Conservation (phyloP, 2,113 vertebrate genomes). For the Oreocharis arfaki region DNA sequence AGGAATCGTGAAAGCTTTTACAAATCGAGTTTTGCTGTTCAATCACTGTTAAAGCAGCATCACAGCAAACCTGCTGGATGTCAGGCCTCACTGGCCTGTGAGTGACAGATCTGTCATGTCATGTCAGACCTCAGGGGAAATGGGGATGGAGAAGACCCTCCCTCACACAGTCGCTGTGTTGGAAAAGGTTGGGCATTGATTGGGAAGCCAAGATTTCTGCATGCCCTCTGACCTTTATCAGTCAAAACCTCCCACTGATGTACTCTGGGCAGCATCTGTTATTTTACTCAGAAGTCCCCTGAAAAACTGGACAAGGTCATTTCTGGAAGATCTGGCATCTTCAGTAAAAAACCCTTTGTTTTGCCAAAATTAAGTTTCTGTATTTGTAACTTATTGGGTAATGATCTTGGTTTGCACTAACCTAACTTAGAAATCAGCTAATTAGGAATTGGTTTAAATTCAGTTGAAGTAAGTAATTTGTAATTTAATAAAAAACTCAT, state of each 20-base stretch:
- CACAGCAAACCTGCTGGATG: neutral
- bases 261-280: neutral
- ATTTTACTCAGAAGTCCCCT: neutral
- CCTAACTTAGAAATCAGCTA: neutral
- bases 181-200: neutral
- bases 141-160: neutral
- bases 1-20: neutral
- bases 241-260: neutral
- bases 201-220: neutral
- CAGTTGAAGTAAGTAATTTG: neutral
- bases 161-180: rapidly evolving
- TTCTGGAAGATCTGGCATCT: neutral
- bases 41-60: neutral
- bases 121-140: neutral
- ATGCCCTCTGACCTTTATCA: neutral
- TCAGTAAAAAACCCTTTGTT: neutral
- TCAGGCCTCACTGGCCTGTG: neutral
- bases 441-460: neutral
- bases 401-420: neutral
- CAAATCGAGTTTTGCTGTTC: neutral
- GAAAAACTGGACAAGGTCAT: neutral
- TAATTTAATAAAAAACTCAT: neutral
- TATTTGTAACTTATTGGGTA: neutral
- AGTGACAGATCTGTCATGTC: neutral
- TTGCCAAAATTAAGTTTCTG: neutral